A percentile compares a stretch with the other conserved stretches of the same genome.
phyloP scores from a whole-genome alignment of 2,888 invertebrate species.

The Lymantria dispar region DNA sequence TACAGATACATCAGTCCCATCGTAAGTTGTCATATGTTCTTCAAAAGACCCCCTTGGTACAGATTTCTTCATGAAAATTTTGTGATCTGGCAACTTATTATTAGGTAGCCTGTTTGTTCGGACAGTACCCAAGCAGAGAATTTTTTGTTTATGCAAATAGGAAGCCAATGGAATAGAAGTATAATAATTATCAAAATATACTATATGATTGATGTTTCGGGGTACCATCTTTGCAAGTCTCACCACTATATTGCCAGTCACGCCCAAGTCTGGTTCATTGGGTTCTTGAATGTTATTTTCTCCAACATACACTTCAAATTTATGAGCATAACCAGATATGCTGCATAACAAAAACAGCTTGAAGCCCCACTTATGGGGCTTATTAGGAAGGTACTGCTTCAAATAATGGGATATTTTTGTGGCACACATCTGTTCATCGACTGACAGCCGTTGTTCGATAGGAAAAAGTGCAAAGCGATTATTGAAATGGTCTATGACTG shows the following conservation, averaged over 20 bases:
- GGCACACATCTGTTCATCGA: no score
- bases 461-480: background rate
- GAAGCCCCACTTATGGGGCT: constrained; percentile 20
- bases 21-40: constrained; percentile 36
- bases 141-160: constrained; percentile 34
- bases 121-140: constrained; percentile 34
- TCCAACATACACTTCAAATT: constrained; percentile 33
- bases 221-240: constrained; percentile 34
- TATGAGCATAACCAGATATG: constrained; percentile 27
- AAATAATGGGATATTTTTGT: no score
- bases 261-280: constrained; percentile 11
- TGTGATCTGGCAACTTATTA: constrained; percentile 14
- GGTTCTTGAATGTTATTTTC: background rate
- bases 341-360: constrained; percentile 21
- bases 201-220: constrained; percentile 34
- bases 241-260: constrained; percentile 9
- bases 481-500: constrained; percentile 1
- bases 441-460: no score
- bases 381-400: constrained; percentile 15
- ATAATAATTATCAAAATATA: constrained; percentile 35
- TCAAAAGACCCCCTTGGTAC: constrained; percentile 17
- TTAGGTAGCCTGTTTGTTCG: constrained; percentile 32
- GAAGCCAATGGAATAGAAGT: constrained; percentile 28
- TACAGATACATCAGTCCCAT: constrained; percentile 1
- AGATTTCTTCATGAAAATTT: constrained; percentile 14